Conservation (phyloP, 2,888 invertebrate genomes). For the Cheilosia impressa region DNA sequence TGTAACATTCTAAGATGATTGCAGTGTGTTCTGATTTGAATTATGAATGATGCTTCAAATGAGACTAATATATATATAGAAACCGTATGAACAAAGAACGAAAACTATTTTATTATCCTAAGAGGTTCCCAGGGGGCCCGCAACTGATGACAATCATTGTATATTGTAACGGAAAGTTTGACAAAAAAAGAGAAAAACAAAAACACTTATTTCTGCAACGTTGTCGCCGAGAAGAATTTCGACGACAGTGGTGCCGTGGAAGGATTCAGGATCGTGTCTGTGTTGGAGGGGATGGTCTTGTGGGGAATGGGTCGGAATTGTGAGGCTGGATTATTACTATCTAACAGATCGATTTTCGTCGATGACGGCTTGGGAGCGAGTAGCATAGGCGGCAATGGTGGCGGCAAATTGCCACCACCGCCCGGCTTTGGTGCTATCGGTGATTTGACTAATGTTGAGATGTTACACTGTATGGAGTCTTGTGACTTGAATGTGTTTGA, state of each 20-base stretch:
- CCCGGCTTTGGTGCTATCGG: conserved; percentile 81
- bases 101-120: conserved; percentile 30
- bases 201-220: conserved; percentile 82
- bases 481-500: conserved; percentile 83
- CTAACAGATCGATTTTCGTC: conserved; percentile 75
- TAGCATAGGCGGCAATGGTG: conserved; percentile 74
- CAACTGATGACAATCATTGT: conserved; percentile 64
- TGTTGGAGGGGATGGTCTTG: conserved; percentile 81
- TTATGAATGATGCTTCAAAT: conserved; percentile 58
- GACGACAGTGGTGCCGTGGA: conserved; percentile 83
- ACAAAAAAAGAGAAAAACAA: neutral
- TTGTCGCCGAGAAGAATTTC: conserved; percentile 83
- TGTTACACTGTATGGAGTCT: conserved; percentile 83
- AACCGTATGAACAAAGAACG: conserved; percentile 57
- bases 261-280: conserved; percentile 80
- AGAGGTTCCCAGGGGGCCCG: conserved; percentile 43
- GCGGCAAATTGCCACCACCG: conserved; percentile 62
- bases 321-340: conserved; percentile 81
- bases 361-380: conserved; percentile 77
- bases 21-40: conserved; percentile 59
- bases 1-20: conserved; percentile 40
- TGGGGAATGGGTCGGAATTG: conserved; percentile 84
- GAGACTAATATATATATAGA: conserved; percentile 35
- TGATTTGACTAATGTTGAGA: conserved; percentile 83
- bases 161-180: neutral